A percentile compares a stretch with the other conserved stretches of the same genome.
Conservation (phyloP, 2,797 vertebrate genomes). For the Cossypha heuglini region DNA sequence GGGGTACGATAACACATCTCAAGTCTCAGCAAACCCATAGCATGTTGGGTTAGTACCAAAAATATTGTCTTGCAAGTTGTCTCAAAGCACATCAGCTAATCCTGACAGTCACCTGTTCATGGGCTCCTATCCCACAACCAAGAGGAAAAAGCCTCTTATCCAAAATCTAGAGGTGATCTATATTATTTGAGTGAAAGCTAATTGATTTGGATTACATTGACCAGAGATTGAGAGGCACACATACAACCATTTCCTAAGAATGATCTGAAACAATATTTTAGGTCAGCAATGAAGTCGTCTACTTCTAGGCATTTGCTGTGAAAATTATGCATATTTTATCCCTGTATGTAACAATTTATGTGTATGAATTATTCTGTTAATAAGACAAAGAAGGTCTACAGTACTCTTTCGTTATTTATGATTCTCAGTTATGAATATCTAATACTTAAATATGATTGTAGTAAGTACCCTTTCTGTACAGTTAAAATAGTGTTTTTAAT, state of each 20-base stretch:
- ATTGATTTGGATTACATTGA: not conserved
- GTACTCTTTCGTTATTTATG: not conserved
- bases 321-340: not conserved
- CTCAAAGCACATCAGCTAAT: not conserved
- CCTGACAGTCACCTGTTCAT: not conserved
- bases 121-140: not conserved
- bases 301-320: not conserved
- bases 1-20: not conserved
- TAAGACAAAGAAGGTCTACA: not conserved
- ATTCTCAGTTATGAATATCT: not conserved
- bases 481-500: not conserved
- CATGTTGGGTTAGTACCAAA: not conserved
- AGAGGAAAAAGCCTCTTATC: not conserved
- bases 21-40: not conserved
- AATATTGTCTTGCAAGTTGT: not conserved
- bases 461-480: not conserved
- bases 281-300: fast-evolving
- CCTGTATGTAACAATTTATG: not conserved
- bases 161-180: not conserved
- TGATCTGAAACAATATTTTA: not conserved
- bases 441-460: not conserved
- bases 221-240: not conserved
- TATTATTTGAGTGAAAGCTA: not conserved
- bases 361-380: not conserved
- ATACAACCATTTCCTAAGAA: not conserved